Evolutionary conservation across 2,797 vertebrate genomes (phyloP), one percentile per base, ranked within the genome.

Genomic region (Enteromius trimaculatus): DNA sequence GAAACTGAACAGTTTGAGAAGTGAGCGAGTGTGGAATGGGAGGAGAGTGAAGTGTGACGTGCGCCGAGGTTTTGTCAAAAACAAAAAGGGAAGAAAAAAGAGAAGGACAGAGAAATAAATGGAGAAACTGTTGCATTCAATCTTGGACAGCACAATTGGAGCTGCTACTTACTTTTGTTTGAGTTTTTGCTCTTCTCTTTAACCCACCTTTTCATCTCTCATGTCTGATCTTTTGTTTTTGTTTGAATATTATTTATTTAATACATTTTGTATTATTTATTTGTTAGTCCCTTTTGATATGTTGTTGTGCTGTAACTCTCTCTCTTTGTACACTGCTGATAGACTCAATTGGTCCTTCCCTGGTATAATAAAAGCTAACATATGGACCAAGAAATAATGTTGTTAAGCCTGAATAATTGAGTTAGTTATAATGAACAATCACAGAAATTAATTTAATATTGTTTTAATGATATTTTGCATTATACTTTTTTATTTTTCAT

Each of bases 1-100:
- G 81, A 89, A 87, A 83, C 87, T 83, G 49, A 62, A 75, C 84
- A 47, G 86, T 82, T 77, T 81, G 79, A 72, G 69, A 80, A 82
- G 70, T 65, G 86, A 79, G 79, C 29, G 71, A 86, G 79, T 39
- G 78, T 69, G 84, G 70, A 72, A 74, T 77, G 34, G 76, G 80
- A 77, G 53, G 53, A 68, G 69, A 79, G 80, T 37, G 23, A 53
- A 39, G 74, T 62, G 79, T 47, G 68, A 84, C 68, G 86, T 81
- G 85, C 72, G 23, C 76, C 65, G 76, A 79, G 26, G 62, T 58
- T 77, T 79, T 84, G 23, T 84, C 68, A 49, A 47, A 71, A 8
- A 44, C 6, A 31, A 62, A 81, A 44, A 81, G 53, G 64, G 13
- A n/a, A 37, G 23, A 55, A 51, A 34, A 72, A 58, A 62, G 23